Evolutionary conservation across 2,113 vertebrate species (phyloP).

Genomic region (Fulmarus glacialis): DNA sequence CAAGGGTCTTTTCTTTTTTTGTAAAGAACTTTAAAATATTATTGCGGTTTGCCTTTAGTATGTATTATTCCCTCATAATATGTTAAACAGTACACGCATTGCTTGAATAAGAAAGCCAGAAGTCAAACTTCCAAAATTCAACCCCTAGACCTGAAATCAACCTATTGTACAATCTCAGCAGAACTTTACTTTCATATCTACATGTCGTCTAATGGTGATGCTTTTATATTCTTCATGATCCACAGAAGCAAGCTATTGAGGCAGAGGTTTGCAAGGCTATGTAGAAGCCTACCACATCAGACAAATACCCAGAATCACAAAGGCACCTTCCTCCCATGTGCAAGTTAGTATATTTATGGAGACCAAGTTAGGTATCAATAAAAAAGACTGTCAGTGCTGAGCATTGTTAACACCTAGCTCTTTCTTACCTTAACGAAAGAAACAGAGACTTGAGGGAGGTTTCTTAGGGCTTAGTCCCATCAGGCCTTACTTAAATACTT

Average conservation of each 20-base stretch:
- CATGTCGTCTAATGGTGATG: neutral
- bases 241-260: neutral
- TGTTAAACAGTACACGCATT: neutral
- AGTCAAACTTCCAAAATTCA: neutral
- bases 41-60: neutral
- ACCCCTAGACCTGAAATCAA: neutral
- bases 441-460: neutral
- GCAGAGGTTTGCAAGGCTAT: neutral
- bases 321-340: neutral
- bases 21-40: neutral
- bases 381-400: neutral
- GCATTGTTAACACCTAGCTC: neutral
- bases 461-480: neutral
- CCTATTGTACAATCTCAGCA: neutral
- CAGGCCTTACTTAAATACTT: neutral
- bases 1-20: neutral
- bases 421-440: neutral
- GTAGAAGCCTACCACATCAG: neutral
- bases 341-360: neutral
- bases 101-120: neutral
- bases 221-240: neutral
- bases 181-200: neutral
- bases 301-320: neutral
- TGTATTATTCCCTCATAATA: neutral
- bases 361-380: neutral